These are phyloP conservation scores for Mycteria americana DNA, from an alignment of 2,797 vertebrate species.

Conservation along the genomic window DNA sequence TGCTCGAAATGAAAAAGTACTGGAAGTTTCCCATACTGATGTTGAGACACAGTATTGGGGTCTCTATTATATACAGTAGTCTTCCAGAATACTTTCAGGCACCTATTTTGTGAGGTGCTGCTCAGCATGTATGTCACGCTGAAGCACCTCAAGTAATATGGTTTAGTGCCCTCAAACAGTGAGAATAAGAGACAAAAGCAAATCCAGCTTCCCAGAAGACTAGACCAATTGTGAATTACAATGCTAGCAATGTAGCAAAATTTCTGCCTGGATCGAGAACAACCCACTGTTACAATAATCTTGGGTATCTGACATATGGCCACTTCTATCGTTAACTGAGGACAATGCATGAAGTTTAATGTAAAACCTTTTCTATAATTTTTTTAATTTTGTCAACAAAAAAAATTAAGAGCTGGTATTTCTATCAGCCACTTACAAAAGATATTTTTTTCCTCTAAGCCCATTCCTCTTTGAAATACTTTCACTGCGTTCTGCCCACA, in stretches of 20 bases:
- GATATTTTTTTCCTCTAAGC: background rate
- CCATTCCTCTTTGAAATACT: background rate
- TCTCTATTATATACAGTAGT: background rate
- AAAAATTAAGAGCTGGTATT: background rate
- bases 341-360: background rate
- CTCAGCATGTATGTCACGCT: slow-evolving; percentile 21
- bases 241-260: background rate
- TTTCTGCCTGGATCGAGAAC: background rate
- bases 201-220: background rate
- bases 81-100: slow-evolving; percentile 34
- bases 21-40: slow-evolving; percentile 10
- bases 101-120: slow-evolving; percentile 34
- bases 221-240: background rate
- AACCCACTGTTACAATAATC: background rate
- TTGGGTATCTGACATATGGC: background rate
- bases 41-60: background rate
- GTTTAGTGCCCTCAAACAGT: slow-evolving; percentile 10
- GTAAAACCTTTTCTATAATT: background rate
- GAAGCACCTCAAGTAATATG: slow-evolving; percentile 1
- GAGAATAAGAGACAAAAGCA: background rate
- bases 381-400: background rate
- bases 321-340: background rate
- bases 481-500: background rate
- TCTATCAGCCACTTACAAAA: background rate
- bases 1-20: slow-evolving; percentile 50